phyloP scores from a whole-genome alignment of 2,888 invertebrate species.

The Hofmannophila pseudospretella region DNA sequence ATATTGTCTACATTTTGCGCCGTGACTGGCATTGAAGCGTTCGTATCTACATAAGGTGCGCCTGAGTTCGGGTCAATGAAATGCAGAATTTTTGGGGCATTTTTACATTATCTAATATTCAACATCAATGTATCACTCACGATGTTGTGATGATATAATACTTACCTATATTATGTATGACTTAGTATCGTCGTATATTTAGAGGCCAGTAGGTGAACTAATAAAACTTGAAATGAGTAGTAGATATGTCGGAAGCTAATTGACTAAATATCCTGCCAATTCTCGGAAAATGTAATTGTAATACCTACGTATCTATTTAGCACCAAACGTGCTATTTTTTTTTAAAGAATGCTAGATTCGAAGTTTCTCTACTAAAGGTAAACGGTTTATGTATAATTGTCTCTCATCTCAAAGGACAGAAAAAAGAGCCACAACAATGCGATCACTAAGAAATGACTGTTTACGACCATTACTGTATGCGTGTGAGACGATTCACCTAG shows the following conservation, averaged over 20 bases:
- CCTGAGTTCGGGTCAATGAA: background rate
- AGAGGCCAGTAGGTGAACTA: constrained; percentile 2
- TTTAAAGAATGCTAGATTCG: too few species aligned
- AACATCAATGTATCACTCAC: background rate
- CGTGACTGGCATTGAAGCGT: background rate
- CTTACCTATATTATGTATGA: too few species aligned
- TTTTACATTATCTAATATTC: background rate
- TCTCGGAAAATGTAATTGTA: too few species aligned
- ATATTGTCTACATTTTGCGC: background rate
- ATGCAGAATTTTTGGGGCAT: constrained; percentile 1
- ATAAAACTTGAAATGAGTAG: background rate
- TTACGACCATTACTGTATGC: background rate
- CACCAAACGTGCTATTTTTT: too few species aligned
- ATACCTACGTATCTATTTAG: too few species aligned
- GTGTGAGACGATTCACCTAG: background rate
- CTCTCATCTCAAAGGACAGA: too few species aligned
- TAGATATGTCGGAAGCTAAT: background rate
- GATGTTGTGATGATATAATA: background rate
- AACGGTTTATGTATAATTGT: too few species aligned
- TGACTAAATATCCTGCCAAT: too few species aligned
- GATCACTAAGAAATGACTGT: too few species aligned
- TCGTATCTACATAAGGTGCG: background rate
- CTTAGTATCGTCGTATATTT: background rate
- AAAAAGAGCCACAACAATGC: too few species aligned
- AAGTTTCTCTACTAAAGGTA: too few species aligned